Evolutionary conservation across 2,888 invertebrate species (phyloP).

Genomic region (Drosophila mimica): DNA sequence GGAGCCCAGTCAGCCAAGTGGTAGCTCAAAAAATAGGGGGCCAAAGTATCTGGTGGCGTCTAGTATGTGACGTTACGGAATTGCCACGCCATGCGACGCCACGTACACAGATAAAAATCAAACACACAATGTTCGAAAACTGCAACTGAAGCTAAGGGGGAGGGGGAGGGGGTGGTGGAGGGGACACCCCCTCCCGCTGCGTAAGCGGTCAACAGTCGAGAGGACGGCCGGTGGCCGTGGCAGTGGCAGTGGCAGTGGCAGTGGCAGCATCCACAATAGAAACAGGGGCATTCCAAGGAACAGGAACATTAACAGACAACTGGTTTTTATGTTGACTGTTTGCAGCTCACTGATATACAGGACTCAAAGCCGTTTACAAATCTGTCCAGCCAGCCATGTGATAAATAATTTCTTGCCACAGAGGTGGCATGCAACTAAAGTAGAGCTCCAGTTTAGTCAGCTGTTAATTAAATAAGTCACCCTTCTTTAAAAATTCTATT

Average conservation of each 20-base stretch:
- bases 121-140: constrained; percentile 58
- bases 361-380: background rate
- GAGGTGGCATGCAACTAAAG: background rate
- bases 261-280: constrained; percentile 20
- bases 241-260: background rate
- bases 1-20: constrained; percentile 2
- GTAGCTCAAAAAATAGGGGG: constrained; percentile 7
- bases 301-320: constrained; percentile 14
- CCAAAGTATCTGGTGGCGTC: constrained; percentile 15
- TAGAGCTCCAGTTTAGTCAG: background rate
- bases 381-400: background rate
- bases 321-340: constrained; percentile 11
- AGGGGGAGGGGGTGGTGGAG: accelerated
- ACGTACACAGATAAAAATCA: constrained; percentile 74
- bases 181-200: too few species aligned
- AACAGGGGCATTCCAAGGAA: constrained; percentile 11
- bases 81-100: constrained; percentile 62
- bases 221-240: too few species aligned
- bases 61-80: constrained; percentile 44
- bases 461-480: background rate
- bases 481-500: too few species aligned
- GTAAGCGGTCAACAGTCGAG: too few species aligned
- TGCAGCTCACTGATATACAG: background rate
- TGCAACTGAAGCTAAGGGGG: constrained; percentile 31
- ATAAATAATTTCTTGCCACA: background rate